Evolutionary conservation across 1,140 invertebrate genomes (phyloP).

Genomic region (Drosophila lacertosa): DNA sequence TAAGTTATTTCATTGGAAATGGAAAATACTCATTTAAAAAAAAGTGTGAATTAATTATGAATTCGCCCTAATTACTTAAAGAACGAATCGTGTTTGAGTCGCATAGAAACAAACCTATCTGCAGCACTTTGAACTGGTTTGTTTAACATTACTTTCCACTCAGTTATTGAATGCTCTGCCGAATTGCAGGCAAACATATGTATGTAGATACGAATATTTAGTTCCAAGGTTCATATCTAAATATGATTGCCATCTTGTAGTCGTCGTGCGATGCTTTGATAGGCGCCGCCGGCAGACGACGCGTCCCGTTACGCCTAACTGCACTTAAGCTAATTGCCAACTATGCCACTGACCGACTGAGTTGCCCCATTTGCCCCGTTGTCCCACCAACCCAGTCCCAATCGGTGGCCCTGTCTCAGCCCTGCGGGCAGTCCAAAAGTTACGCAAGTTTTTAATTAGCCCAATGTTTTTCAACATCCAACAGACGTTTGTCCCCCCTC

Average conservation of each 20-base stretch:
- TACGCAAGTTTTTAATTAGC: conserved; percentile 68
- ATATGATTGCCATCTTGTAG: conserved; percentile 28
- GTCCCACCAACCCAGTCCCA: background rate
- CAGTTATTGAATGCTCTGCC: conserved; percentile 9
- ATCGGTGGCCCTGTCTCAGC: background rate
- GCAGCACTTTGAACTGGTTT: conserved; percentile 22
- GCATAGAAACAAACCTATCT: background rate
- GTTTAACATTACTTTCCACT: conserved; percentile 60
- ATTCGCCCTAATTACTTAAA: conserved; percentile 8
- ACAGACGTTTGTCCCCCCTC: no score
- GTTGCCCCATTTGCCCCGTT: background rate
- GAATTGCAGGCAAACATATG: background rate
- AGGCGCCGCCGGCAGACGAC: conserved; percentile 11
- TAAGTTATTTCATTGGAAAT: no score
- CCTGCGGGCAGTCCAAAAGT: conserved; percentile 19
- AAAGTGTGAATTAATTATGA: background rate
- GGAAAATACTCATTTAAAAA: no score
- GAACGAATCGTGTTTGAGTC: background rate
- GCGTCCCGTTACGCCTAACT: conserved; percentile 16
- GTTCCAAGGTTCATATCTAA: conserved; percentile 18
- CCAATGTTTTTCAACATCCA: conserved; percentile 49
- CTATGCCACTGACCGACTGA: conserved; percentile 22
- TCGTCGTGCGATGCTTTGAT: conserved; percentile 3
- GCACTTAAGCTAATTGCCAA: conserved; percentile 64
- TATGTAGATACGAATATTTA: conserved; percentile 2